Evolutionary conservation across 2,797 vertebrate species (phyloP), one percentile per base, ranked within the genome.

Genomic region (Glyptemys insculpta): DNA sequence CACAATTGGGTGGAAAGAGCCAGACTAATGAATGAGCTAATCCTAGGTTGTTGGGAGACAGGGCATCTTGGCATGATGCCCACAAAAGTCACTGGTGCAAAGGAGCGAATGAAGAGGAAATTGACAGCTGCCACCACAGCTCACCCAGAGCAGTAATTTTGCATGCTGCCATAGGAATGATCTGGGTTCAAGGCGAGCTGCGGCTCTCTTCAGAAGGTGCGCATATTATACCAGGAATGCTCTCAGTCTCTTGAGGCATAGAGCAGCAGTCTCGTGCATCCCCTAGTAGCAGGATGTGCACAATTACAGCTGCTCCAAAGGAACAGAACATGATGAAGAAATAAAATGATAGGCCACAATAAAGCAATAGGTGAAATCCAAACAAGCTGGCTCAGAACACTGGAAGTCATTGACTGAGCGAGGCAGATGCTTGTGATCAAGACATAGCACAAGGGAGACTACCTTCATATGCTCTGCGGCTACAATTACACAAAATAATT

Each of bases 161-260:
- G 53, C 83, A 82, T 76, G 37, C 18, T 57, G 4, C 68, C 87
- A 31, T n/a, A 74, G 92, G 52, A 92, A 95, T 85, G 2, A 2
- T n/a, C 8, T 50, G 19, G n/a, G 16, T 91, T 96, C 82, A 92
- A 80, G 90, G 78, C n/a, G 84, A 94, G 44, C 41, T 85, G 82
- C 14, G 27, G 76, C n/a, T 88, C 16, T 41, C 72, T 82, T 94
- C 23, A 37, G 79, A 78, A 18, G 41, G 62, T 54, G 81, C 81
- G 15, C 79, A 37, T 2, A 82, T 62, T 5, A 6, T 47, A 88
- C 78, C n/a, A 81, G 21, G 15, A 25, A 4, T n/a, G 52, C 78
- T 81, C 25, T 54, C 25, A 29, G n/a, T 4, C 52, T 49, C 74
- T 29, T 76, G 25, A 52, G 29, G 79, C 4, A 82, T 37, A 86